Evolutionary conservation across 1,140 invertebrate genomes (phyloP).

Genomic region (Melanaphis sacchari): DNA sequence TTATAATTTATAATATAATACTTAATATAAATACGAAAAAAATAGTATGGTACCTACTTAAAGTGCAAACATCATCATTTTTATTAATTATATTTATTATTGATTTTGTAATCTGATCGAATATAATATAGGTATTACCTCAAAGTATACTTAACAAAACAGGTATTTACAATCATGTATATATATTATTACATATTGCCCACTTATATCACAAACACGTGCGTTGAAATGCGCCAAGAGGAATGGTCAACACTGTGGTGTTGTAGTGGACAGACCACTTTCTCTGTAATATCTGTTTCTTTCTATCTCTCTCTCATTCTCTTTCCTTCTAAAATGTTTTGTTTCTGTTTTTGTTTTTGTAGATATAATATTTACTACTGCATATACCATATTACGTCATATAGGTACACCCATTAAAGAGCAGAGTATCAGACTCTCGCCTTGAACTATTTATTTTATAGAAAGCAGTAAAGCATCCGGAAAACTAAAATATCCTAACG

Average conservation of each 20-base stretch:
- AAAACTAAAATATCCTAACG: background rate
- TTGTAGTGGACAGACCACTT: slow-evolving; percentile 41
- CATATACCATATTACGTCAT: background rate
- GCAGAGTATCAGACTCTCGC: background rate
- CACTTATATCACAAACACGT: slow-evolving; percentile 8
- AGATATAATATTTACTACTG: background rate
- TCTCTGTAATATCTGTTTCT: background rate
- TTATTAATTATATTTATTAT: background rate
- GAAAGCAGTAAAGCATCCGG: slow-evolving; percentile 1
- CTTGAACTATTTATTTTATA: slow-evolving; percentile 20
- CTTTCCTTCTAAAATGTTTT: background rate
- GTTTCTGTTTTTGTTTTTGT: slow-evolving; percentile 6
- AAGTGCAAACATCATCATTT: background rate
- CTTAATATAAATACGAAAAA: background rate
- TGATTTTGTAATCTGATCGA: background rate
- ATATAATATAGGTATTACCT: background rate
- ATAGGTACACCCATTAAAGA: background rate
- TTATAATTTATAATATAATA: background rate
- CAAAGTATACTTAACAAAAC: background rate
- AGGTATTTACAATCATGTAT: background rate
- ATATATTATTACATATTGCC: background rate
- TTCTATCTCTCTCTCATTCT: background rate
- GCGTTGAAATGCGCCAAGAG: background rate
- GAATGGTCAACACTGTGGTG: background rate
- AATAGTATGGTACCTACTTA: background rate